These are phyloP conservation scores for Craterocephalus amniculus DNA, from an alignment of 2,797 vertebrate genomes.

Conservation along the genomic window DNA sequence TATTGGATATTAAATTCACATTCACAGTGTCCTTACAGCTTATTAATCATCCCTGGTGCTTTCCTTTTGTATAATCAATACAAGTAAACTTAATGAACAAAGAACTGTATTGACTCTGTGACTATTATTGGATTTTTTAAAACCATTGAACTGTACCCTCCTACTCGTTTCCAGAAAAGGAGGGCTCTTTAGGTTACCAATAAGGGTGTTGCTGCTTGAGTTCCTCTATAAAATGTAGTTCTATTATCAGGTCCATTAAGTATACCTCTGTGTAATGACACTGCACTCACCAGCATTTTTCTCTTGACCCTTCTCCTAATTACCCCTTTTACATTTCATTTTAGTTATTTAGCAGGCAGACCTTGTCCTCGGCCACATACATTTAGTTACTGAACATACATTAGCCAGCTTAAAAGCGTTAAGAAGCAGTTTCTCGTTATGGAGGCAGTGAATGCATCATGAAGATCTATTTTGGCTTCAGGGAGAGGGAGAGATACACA, in stretches of 20 bases:
- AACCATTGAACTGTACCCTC: constrained; percentile 33
- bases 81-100: constrained; percentile 44
- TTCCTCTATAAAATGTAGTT: constrained; percentile 67
- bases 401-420: constrained; percentile 25
- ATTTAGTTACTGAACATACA: constrained; percentile 48
- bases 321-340: constrained; percentile 69
- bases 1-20: constrained; percentile 9
- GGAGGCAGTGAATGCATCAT: constrained; percentile 7
- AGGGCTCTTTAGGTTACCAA: constrained; percentile 35
- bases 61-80: constrained; percentile 39
- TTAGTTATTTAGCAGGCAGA: constrained; percentile 52
- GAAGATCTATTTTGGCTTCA: constrained; percentile 24
- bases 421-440: constrained; percentile 22
- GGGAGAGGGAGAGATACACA: constrained; percentile 3
- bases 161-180: constrained; percentile 15
- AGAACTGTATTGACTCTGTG: constrained; percentile 27
- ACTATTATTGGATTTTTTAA: constrained; percentile 52
- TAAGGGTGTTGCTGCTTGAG: constrained; percentile 56
- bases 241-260: constrained; percentile 76
- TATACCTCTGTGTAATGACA: constrained; percentile 68
- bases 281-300: constrained; percentile 44
- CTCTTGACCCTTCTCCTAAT: constrained; percentile 65
- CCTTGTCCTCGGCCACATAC: constrained; percentile 42
- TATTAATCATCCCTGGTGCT: constrained; percentile 28
- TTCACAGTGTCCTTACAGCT: constrained; percentile 15